Conservation (phyloP, 1,140 invertebrate genomes). For the Cepaea nemoralis region DNA sequence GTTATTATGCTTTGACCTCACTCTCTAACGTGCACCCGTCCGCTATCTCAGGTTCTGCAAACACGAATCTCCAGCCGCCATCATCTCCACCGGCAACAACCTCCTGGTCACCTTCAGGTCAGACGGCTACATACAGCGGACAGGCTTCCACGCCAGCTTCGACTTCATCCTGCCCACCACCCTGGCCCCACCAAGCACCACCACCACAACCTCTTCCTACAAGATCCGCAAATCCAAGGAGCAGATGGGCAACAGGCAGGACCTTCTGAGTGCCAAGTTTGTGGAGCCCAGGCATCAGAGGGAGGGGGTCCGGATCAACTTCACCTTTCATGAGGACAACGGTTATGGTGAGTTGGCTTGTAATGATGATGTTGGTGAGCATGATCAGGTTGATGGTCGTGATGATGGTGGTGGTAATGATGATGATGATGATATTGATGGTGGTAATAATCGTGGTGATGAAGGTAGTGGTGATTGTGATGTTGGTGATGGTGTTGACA, state of each 20-base stretch:
- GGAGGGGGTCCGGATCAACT: background rate
- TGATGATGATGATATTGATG: no score
- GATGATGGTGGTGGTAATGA: no score
- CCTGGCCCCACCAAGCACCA: constrained; percentile 36
- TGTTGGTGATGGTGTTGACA: no score
- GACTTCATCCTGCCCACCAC: constrained; percentile 49
- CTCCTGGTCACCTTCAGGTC: constrained; percentile 52
- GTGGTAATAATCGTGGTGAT: no score
- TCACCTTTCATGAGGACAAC: background rate
- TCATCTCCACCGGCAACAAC: constrained; percentile 48
- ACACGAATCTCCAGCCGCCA: constrained; percentile 38
- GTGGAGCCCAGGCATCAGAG: constrained; percentile 20
- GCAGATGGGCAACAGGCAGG: background rate
- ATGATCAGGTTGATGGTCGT: no score
- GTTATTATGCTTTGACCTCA: no score
- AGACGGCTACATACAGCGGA: constrained; percentile 52
- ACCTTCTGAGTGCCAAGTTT: constrained; percentile 19
- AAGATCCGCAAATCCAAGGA: background rate
- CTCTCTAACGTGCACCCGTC: no score
- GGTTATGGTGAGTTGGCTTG: background rate
- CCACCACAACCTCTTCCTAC: background rate
- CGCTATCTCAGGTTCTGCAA: constrained; percentile 49
- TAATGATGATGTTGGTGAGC: background rate
- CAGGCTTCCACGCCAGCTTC: constrained; percentile 60
- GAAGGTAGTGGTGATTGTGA: no score